Base-by-base conservation (phyloP, 2,888 invertebrate genomes). In the Apamea crenata region DNA sequence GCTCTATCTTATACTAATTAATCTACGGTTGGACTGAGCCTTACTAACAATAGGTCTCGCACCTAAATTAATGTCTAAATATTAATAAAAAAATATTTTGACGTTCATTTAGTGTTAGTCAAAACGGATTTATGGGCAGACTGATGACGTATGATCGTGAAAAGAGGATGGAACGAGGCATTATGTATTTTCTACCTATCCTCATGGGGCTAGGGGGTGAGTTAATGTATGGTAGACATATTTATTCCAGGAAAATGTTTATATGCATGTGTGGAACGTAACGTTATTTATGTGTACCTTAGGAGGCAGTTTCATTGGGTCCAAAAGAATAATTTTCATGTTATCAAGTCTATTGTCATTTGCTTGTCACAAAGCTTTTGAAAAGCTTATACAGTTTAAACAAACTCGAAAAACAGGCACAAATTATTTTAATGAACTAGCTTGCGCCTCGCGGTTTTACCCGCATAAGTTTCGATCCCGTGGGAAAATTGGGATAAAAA, bases 161-260 rank as follows among this genome's bases (percentile, higher is more conserved):
- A 36, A 32, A 36, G 36, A 10, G 6, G 5, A 21, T 10, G 21
- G 6, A 25, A 36, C 12, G 61, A 77, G 18, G 25, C 25, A 1
- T n/a, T 78, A 8, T 40, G 6, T 56, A 40, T 63, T 32, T n/a
- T 53, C n/a, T 63, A 18, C 18, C 18, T 40, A n/a, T 12, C 12
- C 81, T 65, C 36, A 29, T 36, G 81, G 72, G 81, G 29, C 8
- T 7, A 44, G n/a, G 21, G 66, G n/a, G 12, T 63, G 70, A 63
- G 40, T 69, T 63, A 61, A 67, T 66, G 66, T 25, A 68, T 47
- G 3, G 18, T 32, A 8, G 47, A 10, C n/a, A 77, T 61, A 25
- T 61, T 47, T 18, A 36, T n/a, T 47, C 21, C 74, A 21, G 10
- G 36, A n/a, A 36, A 36, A 65, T 65, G 32, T 65, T 65, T 65